These are phyloP conservation scores for Bos javanicus DNA, from an alignment of 2,113 vertebrate species.

Conservation along the genomic window DNA sequence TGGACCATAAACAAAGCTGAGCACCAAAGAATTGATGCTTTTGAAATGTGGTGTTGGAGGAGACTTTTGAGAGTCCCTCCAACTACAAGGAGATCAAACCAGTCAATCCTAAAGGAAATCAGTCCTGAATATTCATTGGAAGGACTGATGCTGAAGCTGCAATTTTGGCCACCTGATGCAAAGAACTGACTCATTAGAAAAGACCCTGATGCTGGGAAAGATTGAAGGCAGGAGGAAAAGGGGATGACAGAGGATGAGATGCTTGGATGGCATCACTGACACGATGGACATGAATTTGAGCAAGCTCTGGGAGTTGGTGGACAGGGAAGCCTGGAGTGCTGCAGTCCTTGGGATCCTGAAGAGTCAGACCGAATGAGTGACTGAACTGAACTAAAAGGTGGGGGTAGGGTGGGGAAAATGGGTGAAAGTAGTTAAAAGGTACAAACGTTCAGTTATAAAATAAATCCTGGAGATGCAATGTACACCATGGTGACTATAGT, in stretches of 20 bases:
- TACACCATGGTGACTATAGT: background rate
- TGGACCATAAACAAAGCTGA: background rate
- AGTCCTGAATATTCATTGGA: no score
- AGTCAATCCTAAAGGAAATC: background rate
- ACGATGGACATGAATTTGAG: background rate
- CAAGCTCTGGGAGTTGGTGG: background rate
- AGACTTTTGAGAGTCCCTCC: background rate
- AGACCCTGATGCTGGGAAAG: background rate
- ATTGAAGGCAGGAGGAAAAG: background rate
- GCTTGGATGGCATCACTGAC: background rate
- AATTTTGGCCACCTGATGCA: background rate
- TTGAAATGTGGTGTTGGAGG: background rate
- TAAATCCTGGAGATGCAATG: background rate
- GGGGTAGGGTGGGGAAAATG: background rate
- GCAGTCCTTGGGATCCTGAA: background rate
- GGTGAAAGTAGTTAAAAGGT: background rate
- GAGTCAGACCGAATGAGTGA: background rate
- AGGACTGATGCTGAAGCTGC: background rate
- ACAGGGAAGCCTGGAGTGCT: background rate
- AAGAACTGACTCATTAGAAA: background rate
- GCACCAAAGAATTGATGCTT: background rate
- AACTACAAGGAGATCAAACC: background rate
- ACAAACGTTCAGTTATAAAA: background rate
- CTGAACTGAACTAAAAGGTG: background rate
- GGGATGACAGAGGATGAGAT: background rate